These are phyloP conservation scores for Eristalinus sepulchralis DNA, from an alignment of 2,888 invertebrate species.

Conservation along the genomic window DNA sequence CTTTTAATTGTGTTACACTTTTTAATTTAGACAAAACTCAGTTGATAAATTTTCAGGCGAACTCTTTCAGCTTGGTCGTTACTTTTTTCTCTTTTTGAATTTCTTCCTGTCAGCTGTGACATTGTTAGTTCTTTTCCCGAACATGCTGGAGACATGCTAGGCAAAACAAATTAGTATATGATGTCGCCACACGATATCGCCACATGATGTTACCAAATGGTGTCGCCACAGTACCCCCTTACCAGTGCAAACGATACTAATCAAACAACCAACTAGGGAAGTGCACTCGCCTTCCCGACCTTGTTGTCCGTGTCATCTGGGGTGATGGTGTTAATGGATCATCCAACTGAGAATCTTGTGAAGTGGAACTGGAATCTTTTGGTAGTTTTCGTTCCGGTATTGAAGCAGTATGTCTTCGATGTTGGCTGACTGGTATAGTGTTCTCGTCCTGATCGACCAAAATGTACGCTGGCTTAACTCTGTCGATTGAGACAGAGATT, in stretches of 20 bases:
- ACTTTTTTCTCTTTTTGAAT: no score
- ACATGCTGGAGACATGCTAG: neutral
- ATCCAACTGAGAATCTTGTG: neutral
- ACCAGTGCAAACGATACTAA: neutral
- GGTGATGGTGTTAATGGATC: neutral
- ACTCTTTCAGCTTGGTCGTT: no score
- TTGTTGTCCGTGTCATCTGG: neutral
- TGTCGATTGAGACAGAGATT: neutral
- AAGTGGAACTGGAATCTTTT: neutral
- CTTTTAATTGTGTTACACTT: no score
- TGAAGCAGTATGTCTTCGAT: neutral
- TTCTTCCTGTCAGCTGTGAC: no score
- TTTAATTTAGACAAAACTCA: no score
- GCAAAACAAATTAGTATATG: no score
- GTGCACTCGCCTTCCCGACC: neutral
- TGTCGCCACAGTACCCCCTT: neutral
- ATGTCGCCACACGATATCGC: no score
- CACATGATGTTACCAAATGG: neutral
- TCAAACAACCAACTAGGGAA: neutral
- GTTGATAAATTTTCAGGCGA: no score
- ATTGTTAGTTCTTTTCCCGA: neutral
- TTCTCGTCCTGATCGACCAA: neutral
- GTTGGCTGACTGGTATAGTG: neutral
- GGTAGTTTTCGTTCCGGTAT: neutral
- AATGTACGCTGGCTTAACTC: constrained; percentile 22